These are phyloP conservation scores for Coracias cyanogaster DNA, from an alignment of 2,797 vertebrate species.

Conservation along the genomic window DNA sequence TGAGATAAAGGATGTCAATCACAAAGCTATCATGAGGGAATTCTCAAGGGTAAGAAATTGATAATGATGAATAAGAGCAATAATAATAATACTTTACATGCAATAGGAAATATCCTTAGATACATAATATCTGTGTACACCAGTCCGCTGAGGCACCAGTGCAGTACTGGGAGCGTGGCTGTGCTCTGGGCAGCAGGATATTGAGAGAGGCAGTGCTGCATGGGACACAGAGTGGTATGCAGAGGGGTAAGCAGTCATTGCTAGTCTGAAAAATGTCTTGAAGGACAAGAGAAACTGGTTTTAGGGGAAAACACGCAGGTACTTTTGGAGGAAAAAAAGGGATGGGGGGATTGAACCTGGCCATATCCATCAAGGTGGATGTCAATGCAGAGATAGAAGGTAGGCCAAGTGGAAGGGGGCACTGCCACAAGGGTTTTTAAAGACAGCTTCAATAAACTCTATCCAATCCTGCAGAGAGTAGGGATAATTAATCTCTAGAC, in stretches of 20 bases:
- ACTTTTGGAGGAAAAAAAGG: not conserved
- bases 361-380: not conserved
- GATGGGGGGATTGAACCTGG: not conserved
- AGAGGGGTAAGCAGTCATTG: not conserved
- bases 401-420: no score
- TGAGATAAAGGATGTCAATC: not conserved
- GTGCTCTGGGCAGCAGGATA: not conserved
- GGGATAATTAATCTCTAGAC: slow-evolving; percentile 41
- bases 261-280: not conserved
- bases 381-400: fast-evolving
- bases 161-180: not conserved
- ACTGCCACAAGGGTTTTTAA: not conserved
- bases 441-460: not conserved
- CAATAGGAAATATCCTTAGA: not conserved
- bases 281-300: not conserved
- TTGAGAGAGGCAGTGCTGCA: not conserved
- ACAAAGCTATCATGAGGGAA: not conserved
- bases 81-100: not conserved
- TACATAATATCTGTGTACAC: not conserved
- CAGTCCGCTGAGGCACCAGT: not conserved
- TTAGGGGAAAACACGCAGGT: not conserved
- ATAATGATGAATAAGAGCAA: not conserved
- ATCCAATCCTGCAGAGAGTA: not conserved
- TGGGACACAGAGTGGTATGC: fast-evolving
- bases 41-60: not conserved